Conservation (phyloP, 2,797 vertebrate species). For the Margarornis squamiger region DNA sequence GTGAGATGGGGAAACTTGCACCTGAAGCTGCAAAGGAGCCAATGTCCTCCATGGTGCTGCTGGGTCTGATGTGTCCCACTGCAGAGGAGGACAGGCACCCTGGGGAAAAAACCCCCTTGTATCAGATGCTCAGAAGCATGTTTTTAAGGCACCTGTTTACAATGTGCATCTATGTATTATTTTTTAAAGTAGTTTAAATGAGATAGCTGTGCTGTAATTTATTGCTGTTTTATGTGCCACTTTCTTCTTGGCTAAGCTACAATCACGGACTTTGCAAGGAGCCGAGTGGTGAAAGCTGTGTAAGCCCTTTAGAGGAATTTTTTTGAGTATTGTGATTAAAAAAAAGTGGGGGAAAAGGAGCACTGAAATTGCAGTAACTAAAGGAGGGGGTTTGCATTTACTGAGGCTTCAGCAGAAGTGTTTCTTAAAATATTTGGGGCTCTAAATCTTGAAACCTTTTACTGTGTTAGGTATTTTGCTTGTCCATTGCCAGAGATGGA, state of each 20-base stretch:
- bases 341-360: not conserved
- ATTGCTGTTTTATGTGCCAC: conserved; percentile 12
- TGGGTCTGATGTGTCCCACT: not conserved
- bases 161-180: not conserved
- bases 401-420: not conserved
- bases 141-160: conserved; percentile 42
- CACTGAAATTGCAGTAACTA: not conserved
- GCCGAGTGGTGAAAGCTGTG: not conserved
- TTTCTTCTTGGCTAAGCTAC: conserved; percentile 9
- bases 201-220: conserved; percentile 33
- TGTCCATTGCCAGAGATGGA: not conserved
- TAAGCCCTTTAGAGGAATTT: not conserved
- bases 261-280: not conserved
- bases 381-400: not conserved
- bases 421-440: not conserved
- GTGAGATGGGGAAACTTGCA: not conserved
- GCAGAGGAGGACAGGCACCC: not conserved
- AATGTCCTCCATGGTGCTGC: not conserved
- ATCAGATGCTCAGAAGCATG: conserved; percentile 37
- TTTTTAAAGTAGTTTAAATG: not conserved
- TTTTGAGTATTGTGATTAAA: not conserved
- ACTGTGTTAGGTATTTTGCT: not conserved
- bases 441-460: not conserved
- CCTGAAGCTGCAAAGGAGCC: not conserved
- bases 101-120: not conserved